phyloP scores from a whole-genome alignment of 1,140 invertebrate genomes.

The Neodiprion pinetum region DNA sequence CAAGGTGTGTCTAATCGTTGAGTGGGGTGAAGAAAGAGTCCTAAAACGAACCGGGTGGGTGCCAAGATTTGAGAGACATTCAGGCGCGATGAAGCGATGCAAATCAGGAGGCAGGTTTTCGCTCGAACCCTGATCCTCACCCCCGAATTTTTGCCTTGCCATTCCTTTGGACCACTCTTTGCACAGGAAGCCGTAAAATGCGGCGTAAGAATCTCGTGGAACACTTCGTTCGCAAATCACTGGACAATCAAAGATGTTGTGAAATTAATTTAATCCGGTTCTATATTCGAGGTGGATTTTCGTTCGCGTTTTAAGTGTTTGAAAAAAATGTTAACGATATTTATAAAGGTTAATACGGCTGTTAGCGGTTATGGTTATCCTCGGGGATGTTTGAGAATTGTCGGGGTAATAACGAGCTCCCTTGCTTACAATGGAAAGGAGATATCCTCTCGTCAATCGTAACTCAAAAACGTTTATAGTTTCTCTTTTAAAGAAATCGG shows the following conservation, averaged over 20 bases:
- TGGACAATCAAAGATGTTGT: background rate
- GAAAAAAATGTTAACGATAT: too few species aligned
- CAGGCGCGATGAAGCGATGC: slow-evolving; percentile 34
- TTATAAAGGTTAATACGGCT: too few species aligned
- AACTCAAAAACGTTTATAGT: background rate
- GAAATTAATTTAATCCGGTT: background rate
- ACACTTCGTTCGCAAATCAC: background rate
- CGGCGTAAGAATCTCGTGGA: background rate
- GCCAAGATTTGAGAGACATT: slow-evolving; percentile 33
- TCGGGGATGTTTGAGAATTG: too few species aligned
- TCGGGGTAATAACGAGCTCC: too few species aligned
- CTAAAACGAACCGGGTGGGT: background rate
- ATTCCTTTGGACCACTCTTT: too few species aligned
- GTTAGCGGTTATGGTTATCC: too few species aligned
- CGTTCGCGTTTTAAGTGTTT: too few species aligned
- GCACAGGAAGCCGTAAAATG: too few species aligned
- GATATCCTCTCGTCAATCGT: background rate
- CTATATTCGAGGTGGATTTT: too few species aligned
- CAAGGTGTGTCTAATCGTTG: slow-evolving; percentile 30
- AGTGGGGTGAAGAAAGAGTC: slow-evolving; percentile 18
- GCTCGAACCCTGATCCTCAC: background rate
- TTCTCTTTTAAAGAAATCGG: background rate
- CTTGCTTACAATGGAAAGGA: too few species aligned
- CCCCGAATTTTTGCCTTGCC: too few species aligned
- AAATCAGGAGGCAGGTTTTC: slow-evolving; percentile 31